These are phyloP conservation scores for Pandemis heparana DNA, from an alignment of 2,888 invertebrate species.

Conservation along the genomic window DNA sequence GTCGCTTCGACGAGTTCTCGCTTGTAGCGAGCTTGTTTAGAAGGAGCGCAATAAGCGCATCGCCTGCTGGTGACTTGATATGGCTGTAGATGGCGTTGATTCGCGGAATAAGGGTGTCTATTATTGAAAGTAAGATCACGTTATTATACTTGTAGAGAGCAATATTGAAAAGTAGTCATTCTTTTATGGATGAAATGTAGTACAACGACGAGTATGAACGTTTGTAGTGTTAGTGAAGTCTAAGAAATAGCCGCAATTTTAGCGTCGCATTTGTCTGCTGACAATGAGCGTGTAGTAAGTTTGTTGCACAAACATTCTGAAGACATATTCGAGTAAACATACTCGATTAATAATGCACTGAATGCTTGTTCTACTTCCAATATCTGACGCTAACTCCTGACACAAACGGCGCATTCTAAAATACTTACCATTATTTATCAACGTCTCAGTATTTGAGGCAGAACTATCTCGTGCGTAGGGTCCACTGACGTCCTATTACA, in stretches of 20 bases:
- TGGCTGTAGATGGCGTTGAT: slow-evolving; percentile 35
- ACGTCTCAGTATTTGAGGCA: slow-evolving; percentile 46
- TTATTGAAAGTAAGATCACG: neutral
- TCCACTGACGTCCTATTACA: slow-evolving; percentile 11
- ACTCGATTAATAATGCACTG: neutral
- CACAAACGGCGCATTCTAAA: slow-evolving; percentile 17
- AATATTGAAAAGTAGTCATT: neutral
- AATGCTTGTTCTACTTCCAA: slow-evolving; percentile 1
- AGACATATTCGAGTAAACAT: neutral
- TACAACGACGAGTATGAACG: neutral
- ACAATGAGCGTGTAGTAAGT: neutral
- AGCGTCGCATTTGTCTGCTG: neutral
- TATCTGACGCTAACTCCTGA: neutral
- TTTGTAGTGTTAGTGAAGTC: neutral
- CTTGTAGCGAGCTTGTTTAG: slow-evolving; percentile 47
- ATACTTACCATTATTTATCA: slow-evolving; percentile 54
- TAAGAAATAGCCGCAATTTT: neutral
- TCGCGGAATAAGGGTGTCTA: neutral
- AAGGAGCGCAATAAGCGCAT: slow-evolving; percentile 34
- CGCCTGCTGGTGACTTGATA: slow-evolving; percentile 31
- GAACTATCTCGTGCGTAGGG: slow-evolving; percentile 18
- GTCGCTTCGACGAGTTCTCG: slow-evolving; percentile 59
- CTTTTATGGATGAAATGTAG: neutral
- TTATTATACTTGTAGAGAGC: neutral
- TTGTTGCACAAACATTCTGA: neutral